Conservation (phyloP, 2,113 vertebrate genomes). For the Anolis sagrei region DNA sequence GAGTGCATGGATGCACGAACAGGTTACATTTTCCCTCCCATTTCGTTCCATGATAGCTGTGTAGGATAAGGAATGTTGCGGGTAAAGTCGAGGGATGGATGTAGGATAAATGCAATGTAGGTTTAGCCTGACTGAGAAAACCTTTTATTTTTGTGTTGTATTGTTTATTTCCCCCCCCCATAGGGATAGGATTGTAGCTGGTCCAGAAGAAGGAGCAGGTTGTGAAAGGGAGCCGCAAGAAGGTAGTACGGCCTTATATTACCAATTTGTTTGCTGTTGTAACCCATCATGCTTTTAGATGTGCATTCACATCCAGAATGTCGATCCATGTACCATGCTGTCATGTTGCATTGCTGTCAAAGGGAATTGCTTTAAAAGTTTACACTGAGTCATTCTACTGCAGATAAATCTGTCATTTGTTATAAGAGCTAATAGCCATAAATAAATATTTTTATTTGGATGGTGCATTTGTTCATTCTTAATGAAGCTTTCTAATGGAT, state of each 20-base stretch:
- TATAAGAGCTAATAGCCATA: conserved; percentile 57
- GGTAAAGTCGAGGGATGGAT: neutral
- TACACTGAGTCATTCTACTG: conserved; percentile 80
- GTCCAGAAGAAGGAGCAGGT: conserved; percentile 16
- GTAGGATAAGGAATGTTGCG: neutral
- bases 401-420: conserved; percentile 73
- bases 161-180: neutral
- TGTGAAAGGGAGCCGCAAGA: conserved; percentile 11
- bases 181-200: conserved; percentile 1
- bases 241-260: conserved; percentile 38
- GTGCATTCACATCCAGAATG: conserved; percentile 8
- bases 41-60: neutral
- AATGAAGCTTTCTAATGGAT: conserved; percentile 15
- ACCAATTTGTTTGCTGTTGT: conserved; percentile 11
- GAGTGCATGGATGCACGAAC: neutral
- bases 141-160: neutral
- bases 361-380: conserved; percentile 76
- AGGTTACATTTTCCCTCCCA: neutral
- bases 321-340: conserved; percentile 3
- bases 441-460: conserved; percentile 59
- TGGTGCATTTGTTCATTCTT: neutral
- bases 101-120: neutral
- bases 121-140: neutral
- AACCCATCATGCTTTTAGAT: conserved; percentile 43
- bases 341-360: conserved; percentile 25